Base-by-base conservation (phyloP, 1,140 invertebrate species). In the Camponotus pennsylvanicus region DNA sequence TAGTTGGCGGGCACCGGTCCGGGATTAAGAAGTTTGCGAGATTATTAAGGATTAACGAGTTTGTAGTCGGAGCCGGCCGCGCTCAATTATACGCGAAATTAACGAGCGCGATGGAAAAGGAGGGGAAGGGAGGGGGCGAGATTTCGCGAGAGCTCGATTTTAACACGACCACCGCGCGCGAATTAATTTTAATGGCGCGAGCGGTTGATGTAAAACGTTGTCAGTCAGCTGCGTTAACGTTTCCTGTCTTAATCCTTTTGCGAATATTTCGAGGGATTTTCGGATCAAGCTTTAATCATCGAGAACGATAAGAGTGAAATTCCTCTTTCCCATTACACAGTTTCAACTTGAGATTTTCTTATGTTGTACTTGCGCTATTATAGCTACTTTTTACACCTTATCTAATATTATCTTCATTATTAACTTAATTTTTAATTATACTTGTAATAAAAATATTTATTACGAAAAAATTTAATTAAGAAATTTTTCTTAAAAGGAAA, bases 41-140 rank as follows among this genome's bases (percentile, higher is more conserved):
- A 83, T 83, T 83, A 83, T 83, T 83, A 83, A 83, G 69, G 79
- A 83, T 83, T 83, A 83, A 83, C 69, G 79, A 83, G 79, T 83
- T 83, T 61, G 79, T 73, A 83, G 69, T 63, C 40, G 67, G 66
- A 45, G 55, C 79, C 79, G 52, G 79, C 79, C 79, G 79, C 55
- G 79, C 69, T 83, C 79, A 83, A 83, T 83, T 83, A 83, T 83
- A 83, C 79, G 79, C 67, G 69, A 83, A 83, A 83, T 83, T 85
- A 85, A 79, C 63, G 63, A 85, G 75, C 49, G 11, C 40, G 49
- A 79, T 79, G 32, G 45, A 18, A 57, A 80, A 40, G 76, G 13
- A 9, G 6, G 7, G 40, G 15, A 0, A 13, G 7, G 49, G 8
- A 4, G 5, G n/a, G 40, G 37, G 18, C 40, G 76, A 85, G 69